A percentile compares a stretch with the other conserved stretches of the same genome.
These are phyloP conservation scores for Actenoides lindsayi DNA, from an alignment of 2,113 vertebrate genomes.

Conservation along the genomic window DNA sequence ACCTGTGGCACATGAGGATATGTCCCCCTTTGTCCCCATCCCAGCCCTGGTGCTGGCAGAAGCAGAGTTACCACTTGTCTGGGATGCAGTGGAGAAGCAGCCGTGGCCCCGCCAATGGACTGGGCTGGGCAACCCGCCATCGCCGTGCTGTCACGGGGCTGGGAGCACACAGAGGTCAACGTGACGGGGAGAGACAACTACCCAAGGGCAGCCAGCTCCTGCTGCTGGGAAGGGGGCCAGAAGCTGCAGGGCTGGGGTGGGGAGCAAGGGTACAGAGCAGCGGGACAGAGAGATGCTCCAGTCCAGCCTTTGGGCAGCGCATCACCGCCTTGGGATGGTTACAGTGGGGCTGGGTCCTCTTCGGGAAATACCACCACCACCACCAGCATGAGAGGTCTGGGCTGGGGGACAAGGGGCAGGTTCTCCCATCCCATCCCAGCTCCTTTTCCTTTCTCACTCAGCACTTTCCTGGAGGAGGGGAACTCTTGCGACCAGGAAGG, in stretches of 20 bases:
- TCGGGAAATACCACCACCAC: not conserved
- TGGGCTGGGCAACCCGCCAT: not conserved
- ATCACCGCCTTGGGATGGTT: accelerated
- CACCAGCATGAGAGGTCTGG: not conserved
- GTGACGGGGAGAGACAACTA: accelerated
- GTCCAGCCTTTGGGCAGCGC: not conserved
- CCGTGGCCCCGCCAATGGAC: accelerated
- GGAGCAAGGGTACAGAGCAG: not conserved
- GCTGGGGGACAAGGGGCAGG: accelerated
- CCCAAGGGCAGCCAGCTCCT: not conserved
- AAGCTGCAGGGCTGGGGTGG: not conserved
- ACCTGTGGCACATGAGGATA: accelerated
- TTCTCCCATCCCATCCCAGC: not conserved
- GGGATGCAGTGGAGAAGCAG: accelerated
- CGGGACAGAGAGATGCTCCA: not conserved
- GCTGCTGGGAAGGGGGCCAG: not conserved
- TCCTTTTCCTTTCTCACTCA: not conserved
- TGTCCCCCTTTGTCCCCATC: not conserved
- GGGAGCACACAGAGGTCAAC: not conserved
- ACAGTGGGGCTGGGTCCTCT: not conserved
- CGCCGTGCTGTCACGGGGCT: accelerated
- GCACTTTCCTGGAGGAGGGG: not conserved
- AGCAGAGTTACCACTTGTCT: not conserved
- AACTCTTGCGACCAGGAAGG: accelerated
- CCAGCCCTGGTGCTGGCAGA: accelerated